A percentile compares a stretch with the other conserved stretches of the same genome.
Evolutionary conservation across 2,888 invertebrate genomes (phyloP).

Genomic region (Oscheius myriophilus): DNA sequence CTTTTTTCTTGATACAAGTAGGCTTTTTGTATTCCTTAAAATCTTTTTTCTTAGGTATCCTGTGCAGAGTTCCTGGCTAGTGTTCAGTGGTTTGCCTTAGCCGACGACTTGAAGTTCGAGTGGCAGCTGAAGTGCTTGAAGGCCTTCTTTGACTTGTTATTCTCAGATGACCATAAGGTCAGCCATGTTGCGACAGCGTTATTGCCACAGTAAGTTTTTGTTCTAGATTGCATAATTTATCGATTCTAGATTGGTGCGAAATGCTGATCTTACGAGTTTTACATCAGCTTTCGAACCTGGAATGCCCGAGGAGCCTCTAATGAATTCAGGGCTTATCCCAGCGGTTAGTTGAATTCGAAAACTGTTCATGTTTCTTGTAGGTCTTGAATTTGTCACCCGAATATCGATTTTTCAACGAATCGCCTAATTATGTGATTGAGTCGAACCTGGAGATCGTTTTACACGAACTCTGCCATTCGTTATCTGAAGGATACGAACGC

Average conservation of each 20-base stretch:
- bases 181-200: constrained; percentile 7
- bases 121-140: constrained; percentile 15
- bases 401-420: constrained; percentile 22
- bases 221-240: neutral
- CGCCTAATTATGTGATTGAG: constrained; percentile 17
- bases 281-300: constrained; percentile 18
- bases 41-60: constrained; percentile 39
- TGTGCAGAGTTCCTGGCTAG: constrained; percentile 44
- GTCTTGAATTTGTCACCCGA: constrained; percentile 20
- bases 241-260: constrained; percentile 22
- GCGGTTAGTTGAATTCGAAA: neutral
- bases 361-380: neutral
- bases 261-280: constrained; percentile 16
- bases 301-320: constrained; percentile 17
- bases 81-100: constrained; percentile 37
- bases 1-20: constrained; percentile 25
- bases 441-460: constrained; percentile 24
- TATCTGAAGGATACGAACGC: neutral
- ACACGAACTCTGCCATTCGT: neutral
- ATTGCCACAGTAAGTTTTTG: constrained; percentile 17
- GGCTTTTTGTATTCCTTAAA: neutral
- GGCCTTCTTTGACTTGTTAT: constrained; percentile 23
- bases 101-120: constrained; percentile 3
- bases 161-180: constrained; percentile 19
- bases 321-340: constrained; percentile 11